A percentile compares a stretch with the other conserved stretches of the same genome.
These are phyloP conservation scores for Drosophila setifemur DNA, from an alignment of 1,140 invertebrate species.

Conservation along the genomic window DNA sequence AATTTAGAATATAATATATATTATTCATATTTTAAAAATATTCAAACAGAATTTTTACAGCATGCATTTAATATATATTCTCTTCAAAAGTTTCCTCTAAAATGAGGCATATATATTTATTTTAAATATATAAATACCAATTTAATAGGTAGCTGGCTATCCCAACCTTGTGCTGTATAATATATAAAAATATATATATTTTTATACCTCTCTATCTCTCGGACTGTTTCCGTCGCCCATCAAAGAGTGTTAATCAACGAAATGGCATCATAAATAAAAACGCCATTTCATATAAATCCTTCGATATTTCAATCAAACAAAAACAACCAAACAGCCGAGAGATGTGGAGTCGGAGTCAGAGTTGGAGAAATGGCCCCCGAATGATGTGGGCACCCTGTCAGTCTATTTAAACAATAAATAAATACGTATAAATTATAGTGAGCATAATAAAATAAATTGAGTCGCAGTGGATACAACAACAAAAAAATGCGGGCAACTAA, in stretches of 20 bases:
- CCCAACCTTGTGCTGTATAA: no score
- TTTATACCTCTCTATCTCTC: background rate
- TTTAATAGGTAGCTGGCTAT: background rate
- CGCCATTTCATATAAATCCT: slow-evolving; percentile 75
- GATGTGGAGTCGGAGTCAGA: no score
- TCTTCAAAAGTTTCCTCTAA: no score
- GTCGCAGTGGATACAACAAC: background rate
- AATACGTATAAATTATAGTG: slow-evolving; percentile 57
- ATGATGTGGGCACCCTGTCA: background rate
- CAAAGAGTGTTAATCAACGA: slow-evolving; percentile 78
- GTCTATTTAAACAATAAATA: slow-evolving; percentile 67
- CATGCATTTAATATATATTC: no score
- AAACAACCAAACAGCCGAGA: slow-evolving; percentile 27
- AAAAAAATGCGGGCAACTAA: background rate
- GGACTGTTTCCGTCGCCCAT: slow-evolving; percentile 14
- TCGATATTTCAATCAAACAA: slow-evolving; percentile 75
- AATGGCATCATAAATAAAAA: slow-evolving; percentile 81
- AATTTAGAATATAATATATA: no score
- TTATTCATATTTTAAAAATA: no score
- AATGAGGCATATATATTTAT: no score
- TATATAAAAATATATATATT: no score
- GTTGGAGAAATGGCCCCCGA: no score
- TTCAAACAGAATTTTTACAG: no score
- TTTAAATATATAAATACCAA: background rate
- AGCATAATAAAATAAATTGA: slow-evolving; percentile 56